Percentiles rank a stretch among this genome's conserved stretches.
phyloP scores from a whole-genome alignment of 2,113 vertebrate genomes.

The Scalopus aquaticus region DNA sequence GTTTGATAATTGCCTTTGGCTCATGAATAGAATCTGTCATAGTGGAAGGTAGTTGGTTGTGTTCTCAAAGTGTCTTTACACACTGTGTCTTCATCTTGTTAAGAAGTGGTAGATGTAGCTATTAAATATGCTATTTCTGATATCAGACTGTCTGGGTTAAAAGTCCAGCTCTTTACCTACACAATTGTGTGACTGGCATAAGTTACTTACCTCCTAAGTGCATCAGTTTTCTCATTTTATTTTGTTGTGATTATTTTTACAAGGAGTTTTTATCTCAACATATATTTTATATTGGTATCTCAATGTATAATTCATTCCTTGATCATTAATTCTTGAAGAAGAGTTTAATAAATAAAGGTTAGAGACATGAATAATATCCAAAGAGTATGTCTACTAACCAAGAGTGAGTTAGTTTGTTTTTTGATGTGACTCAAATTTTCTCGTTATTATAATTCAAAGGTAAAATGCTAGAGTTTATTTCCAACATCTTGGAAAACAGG shows the following conservation, averaged over 20 bases:
- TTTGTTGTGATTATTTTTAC: not conserved
- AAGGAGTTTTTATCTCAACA: not conserved
- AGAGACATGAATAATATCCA: not conserved
- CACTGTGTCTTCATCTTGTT: not conserved
- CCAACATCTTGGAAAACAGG: too few relatives aligned
- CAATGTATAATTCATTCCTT: not conserved
- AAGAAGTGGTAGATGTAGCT: not conserved
- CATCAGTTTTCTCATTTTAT: not conserved
- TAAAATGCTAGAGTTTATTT: too few relatives aligned
- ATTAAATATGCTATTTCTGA: not conserved
- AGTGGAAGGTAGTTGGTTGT: not conserved
- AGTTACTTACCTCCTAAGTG: not conserved
- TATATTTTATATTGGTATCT: not conserved
- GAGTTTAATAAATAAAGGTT: not conserved
- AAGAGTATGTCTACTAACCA: not conserved
- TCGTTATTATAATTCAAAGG: too few relatives aligned
- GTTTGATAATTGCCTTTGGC: not conserved
- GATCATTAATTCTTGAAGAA: not conserved
- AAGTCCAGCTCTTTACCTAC: not conserved
- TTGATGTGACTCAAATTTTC: too few relatives aligned
- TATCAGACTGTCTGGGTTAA: not conserved
- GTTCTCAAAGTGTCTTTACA: constrained; percentile 9
- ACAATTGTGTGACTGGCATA: not conserved
- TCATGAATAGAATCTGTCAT: not conserved
- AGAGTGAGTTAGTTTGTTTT: not conserved